Evolutionary conservation across 2,797 vertebrate species (phyloP).

Genomic region (Dallia pectoralis): DNA sequence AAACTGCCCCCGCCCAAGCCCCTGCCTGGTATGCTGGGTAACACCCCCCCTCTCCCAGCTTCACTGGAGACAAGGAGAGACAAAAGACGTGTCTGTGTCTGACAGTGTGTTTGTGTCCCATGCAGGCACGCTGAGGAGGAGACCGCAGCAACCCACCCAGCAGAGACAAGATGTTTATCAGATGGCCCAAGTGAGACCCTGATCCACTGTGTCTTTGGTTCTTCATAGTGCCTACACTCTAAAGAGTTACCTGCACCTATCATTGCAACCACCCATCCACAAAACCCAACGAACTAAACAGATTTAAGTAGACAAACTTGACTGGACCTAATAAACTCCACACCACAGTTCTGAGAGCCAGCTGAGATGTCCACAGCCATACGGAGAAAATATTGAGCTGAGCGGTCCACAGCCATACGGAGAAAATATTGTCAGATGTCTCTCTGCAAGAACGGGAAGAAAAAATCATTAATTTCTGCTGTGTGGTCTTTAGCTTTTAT

Average conservation of each 20-base stretch:
- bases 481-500: constrained; percentile 46
- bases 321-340: constrained; percentile 53
- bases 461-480: constrained; percentile 50
- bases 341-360: constrained; percentile 72
- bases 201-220: constrained; percentile 86
- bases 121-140: constrained; percentile 88
- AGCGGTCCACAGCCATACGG: constrained; percentile 70
- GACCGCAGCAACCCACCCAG: constrained; percentile 75
- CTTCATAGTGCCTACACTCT: constrained; percentile 97
- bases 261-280: constrained; percentile 74
- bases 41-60: background rate
- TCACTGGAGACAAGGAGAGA: background rate
- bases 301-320: constrained; percentile 54
- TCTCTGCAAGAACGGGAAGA: constrained; percentile 63
- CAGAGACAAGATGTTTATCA: constrained; percentile 85
- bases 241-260: constrained; percentile 91
- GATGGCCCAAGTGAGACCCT: constrained; percentile 90
- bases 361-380: constrained; percentile 71
- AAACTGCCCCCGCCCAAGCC: constrained; percentile 92
- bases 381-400: constrained; percentile 50
- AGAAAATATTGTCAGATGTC: constrained; percentile 32
- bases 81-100: background rate
- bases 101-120: constrained; percentile 3
- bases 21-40: constrained; percentile 82
- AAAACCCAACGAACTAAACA: constrained; percentile 63